These are phyloP conservation scores for Oceanites oceanicus DNA, from an alignment of 2,113 vertebrate genomes.

Conservation along the genomic window DNA sequence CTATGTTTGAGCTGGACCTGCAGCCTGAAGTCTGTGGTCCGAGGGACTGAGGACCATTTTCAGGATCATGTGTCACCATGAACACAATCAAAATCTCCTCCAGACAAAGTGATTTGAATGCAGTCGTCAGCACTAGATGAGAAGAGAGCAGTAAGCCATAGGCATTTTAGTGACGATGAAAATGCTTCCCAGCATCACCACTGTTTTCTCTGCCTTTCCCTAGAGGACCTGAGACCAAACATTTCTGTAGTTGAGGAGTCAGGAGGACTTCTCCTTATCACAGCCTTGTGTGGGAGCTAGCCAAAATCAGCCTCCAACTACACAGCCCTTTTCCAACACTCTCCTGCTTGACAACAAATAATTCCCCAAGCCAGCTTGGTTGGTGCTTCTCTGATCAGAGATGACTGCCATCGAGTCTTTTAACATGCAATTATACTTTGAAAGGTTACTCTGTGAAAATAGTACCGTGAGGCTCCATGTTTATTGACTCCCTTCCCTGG, in stretches of 20 bases:
- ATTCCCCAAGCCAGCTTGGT: not conserved
- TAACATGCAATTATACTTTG: constrained; percentile 6
- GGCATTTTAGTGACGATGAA: not conserved
- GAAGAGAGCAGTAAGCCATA: not conserved
- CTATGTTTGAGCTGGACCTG: not conserved
- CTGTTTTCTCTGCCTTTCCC: not conserved
- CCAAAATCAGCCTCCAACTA: not conserved
- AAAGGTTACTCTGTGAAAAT: constrained; percentile 36
- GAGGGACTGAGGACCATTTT: not conserved
- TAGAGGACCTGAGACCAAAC: not conserved
- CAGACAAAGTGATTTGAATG: not conserved
- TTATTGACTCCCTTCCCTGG: constrained; percentile 17
- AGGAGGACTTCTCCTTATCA: not conserved
- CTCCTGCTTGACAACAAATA: not conserved
- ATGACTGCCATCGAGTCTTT: not conserved
- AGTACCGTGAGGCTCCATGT: not conserved
- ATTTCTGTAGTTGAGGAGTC: not conserved
- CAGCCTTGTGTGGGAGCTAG: not conserved
- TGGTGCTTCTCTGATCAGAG: not conserved
- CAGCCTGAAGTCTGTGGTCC: not conserved
- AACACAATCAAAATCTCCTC: not conserved
- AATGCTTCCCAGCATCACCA: not conserved
- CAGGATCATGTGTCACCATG: not conserved
- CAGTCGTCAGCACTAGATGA: not conserved
- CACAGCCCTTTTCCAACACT: not conserved